Percentiles rank a stretch among this genome's conserved stretches.
Conservation (phyloP, 2,113 vertebrate species). For the Melanotaenia duboulayi region DNA sequence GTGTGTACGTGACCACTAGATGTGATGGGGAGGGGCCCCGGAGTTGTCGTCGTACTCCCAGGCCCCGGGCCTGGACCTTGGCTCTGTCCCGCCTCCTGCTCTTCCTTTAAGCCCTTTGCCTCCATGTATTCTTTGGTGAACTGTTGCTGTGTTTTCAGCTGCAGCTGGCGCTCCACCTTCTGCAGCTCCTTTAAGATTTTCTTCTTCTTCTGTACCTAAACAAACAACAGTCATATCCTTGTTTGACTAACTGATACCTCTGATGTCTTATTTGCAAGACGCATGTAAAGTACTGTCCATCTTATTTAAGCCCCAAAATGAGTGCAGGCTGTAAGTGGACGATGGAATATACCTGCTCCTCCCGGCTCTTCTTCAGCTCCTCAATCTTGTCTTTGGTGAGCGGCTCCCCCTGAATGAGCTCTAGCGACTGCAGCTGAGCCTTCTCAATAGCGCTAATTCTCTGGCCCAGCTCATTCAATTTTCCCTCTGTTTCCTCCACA, state of each 20-base stretch:
- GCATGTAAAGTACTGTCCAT: background rate
- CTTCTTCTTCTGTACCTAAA: conserved; percentile 97
- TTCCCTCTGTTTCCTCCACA: conserved; percentile 99
- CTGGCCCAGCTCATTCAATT: conserved; percentile 98
- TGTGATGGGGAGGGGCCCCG: conserved; percentile 38
- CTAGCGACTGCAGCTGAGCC: conserved; percentile 97
- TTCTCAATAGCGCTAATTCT: conserved; percentile 99
- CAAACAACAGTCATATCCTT: conserved; percentile 18
- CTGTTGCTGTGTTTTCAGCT: conserved; percentile 99
- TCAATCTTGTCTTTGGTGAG: conserved; percentile 99
- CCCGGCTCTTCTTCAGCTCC: conserved; percentile 99
- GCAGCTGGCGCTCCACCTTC: conserved; percentile 98
- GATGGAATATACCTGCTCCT: conserved; percentile 88
- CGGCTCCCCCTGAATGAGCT: conserved; percentile 99
- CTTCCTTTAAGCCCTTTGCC: conserved; percentile 94
- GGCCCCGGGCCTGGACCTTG: conserved; percentile 79
- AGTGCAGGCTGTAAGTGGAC: background rate
- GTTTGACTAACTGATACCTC: conserved; percentile 16
- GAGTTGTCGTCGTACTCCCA: conserved; percentile 59
- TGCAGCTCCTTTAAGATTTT: conserved; percentile 99
- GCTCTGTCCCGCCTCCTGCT: conserved; percentile 78
- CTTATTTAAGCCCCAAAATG: background rate
- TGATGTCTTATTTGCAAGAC: background rate
- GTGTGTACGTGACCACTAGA: conserved; percentile 79
- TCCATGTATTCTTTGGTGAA: conserved; percentile 99